Evolutionary conservation across 2,113 vertebrate genomes (phyloP), one percentile per base, ranked within the genome.

Genomic region (Gymnocephalus cernua): DNA sequence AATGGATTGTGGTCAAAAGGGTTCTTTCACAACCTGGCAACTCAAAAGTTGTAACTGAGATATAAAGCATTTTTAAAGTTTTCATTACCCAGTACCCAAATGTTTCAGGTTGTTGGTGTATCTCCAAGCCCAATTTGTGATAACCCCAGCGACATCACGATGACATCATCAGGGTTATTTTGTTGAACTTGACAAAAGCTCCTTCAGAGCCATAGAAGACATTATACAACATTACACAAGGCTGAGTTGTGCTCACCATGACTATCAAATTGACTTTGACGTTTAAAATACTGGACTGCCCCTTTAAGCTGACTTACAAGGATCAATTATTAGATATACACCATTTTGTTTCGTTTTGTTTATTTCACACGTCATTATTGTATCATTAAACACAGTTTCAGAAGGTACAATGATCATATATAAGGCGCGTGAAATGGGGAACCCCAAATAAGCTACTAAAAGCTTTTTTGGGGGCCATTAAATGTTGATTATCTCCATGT

Each of bases 241-340:
- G 35, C 16, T 25, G 0, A 11, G 35, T 27, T 3, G 6, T 8
- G 2, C 29, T 16, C 13, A 5, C 9, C 21, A 12, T 11, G 19
- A 73, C 57, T 16, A 11, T 7, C 29, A 41, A 13, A 54, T 54
- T 61, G 21, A 77, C 32, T 59, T 63, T 67, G 64, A 50, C n/a
- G 11, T 54, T 41, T 77, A 4, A 59, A 50, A 50, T 51, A 51
- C 15, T 76, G 57, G 27, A 63, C 47, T 48, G 6, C 18, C 18
- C 16, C 51, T 47, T 77, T 23, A 57, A 51, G 51, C 25, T 35
- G 54, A 57, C 32, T 66, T 15, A 48, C n/a, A 70, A 32, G 35
- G 25, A 84, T 69, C 25, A 74, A 64, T 80, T 14, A 32, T 56
- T 38, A 58, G 13, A 79, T 59, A 51, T 23, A 6, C 41, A 7